A percentile compares a stretch with the other conserved stretches of the same genome.
phyloP scores from a whole-genome alignment of 1,140 invertebrate species.

The Centruroides sculpturatus region DNA sequence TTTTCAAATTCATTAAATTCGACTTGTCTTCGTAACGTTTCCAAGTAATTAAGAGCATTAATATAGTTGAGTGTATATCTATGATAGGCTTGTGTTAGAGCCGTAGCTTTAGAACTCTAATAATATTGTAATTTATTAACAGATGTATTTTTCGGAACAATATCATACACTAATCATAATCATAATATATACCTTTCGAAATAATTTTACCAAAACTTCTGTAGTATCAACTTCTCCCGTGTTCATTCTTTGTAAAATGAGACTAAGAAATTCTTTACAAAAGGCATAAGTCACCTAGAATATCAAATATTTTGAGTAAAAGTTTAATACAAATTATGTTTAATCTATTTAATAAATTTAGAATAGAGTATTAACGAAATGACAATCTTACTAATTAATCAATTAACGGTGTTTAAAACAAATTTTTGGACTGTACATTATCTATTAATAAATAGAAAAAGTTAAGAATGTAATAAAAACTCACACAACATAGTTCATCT shows the following conservation, averaged over 20 bases:
- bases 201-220: slow-evolving; percentile 41
- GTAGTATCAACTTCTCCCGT: slow-evolving; percentile 35
- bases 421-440: no score
- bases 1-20: slow-evolving; percentile 48
- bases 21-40: slow-evolving; percentile 39
- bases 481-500: slow-evolving; percentile 50
- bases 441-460: no score
- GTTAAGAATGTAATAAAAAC: slow-evolving; percentile 17
- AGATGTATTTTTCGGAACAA: no score
- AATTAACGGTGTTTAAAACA: background rate
- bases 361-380: background rate
- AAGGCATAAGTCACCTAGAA: slow-evolving; percentile 48
- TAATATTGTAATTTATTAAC: background rate
- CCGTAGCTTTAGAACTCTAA: slow-evolving; percentile 30
- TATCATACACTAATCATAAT: background rate
- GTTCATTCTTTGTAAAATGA: slow-evolving; percentile 39
- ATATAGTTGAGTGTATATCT: slow-evolving; percentile 47
- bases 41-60: slow-evolving; percentile 44
- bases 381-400: background rate
- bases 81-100: slow-evolving; percentile 41
- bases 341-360: background rate
- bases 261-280: slow-evolving; percentile 47
- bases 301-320: background rate
- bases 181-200: slow-evolving; percentile 35
- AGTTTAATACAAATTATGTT: background rate